A percentile compares a stretch with the other conserved stretches of the same genome.
These are phyloP conservation scores for Plemyria rubiginata DNA, from an alignment of 2,888 invertebrate species.

Conservation along the genomic window DNA sequence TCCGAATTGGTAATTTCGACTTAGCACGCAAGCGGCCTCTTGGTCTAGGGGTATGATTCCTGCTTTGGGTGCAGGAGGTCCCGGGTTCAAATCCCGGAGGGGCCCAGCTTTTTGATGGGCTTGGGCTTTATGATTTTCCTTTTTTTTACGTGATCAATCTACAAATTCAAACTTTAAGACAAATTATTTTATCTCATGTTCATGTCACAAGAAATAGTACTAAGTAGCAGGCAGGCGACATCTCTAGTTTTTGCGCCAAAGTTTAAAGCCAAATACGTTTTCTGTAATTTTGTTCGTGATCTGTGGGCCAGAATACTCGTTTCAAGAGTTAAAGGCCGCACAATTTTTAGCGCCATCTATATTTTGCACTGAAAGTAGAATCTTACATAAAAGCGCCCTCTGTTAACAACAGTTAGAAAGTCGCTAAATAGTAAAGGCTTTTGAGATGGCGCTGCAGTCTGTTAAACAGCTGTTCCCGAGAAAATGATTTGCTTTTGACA, in stretches of 20 bases:
- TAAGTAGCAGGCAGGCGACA: neutral
- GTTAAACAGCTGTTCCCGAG: constrained; percentile 66
- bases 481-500: constrained; percentile 56
- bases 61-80: constrained; percentile 90
- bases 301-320: neutral
- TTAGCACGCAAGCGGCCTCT: constrained; percentile 73
- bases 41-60: constrained; percentile 90
- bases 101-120: constrained; percentile 75
- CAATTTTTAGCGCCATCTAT: constrained; percentile 18
- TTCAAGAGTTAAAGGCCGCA: no score
- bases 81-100: constrained; percentile 90
- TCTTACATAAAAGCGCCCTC: neutral
- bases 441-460: constrained; percentile 44
- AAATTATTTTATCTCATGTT: neutral
- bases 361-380: no score
- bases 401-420: neutral
- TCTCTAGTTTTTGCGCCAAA: constrained; percentile 3
- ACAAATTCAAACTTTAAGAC: neutral
- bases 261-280: neutral
- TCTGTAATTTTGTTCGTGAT: neutral
- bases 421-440: neutral
- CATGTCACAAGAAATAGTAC: neutral
- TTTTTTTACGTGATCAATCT: neutral
- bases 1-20: constrained; percentile 30
- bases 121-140: no score